Base-by-base conservation (phyloP, 1,140 invertebrate species). In the Apis laboriosa region DNA sequence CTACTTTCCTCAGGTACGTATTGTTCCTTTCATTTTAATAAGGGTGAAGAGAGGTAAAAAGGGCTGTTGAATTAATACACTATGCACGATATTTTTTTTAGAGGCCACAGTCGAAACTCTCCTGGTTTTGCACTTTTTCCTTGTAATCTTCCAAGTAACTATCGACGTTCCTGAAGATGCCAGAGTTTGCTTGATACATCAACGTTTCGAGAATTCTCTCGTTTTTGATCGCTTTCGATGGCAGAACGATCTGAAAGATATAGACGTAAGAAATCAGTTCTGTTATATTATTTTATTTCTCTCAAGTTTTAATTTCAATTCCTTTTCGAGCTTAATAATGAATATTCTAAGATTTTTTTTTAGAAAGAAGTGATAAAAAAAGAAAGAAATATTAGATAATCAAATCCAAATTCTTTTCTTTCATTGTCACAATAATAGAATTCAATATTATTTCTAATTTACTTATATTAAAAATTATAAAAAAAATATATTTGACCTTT, bases 141-240 rank as follows among this genome's bases (percentile, higher is more conserved):
- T 98, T 97, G 92, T 97, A 98, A 81, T 97, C 97, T 93, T 98
- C 97, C 84, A 99, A 93, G 90, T 97, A 97, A 68, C 96, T 96
- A 90, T 98, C 97, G 90, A 98, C 97, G 90, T 98, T 98, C 56
- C 98, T 95, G 93, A 98, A 99, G 95, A 98, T 98, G 24, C 98
- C 98, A 1, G 97, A 96, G 92, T 98, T 98, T 56, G 98, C 98
- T 94, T 99, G 98, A 91, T 97, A 97, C 97, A 98, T 98, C 49
- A 99, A 94, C 0, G 98, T 99, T 93, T 98, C 98, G 82, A 99
- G 95, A 83, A 99, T 99, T 55, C 97, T 95, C 92, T 99, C 98
- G 92, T 99, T 98, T 90, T 97, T 98, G 86, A 99, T 98, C 21
- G 98, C 97, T 93, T 98, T 99, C 61, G 97, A 98, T 64, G 98